Evolutionary conservation across 2,888 invertebrate genomes (phyloP).

Genomic region (Pachymerium ferrugineum): DNA sequence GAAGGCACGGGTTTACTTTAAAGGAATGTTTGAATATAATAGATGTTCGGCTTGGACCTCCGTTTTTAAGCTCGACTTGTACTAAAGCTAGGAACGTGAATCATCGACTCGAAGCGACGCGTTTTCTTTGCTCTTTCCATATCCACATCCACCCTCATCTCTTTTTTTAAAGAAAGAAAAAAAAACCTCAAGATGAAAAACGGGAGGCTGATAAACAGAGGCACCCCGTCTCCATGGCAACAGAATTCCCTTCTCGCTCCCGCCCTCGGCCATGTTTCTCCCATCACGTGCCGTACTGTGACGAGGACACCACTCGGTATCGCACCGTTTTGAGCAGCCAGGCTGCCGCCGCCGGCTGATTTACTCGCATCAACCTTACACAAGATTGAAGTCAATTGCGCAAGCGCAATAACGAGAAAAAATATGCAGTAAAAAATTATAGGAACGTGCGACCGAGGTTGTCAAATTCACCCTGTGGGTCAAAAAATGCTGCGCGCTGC

Average conservation of each 20-base stretch:
- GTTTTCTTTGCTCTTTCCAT: background rate
- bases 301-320: conserved; percentile 8
- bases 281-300: conserved; percentile 5
- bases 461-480: conserved; percentile 15
- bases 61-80: conserved; percentile 27
- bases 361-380: background rate
- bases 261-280: conserved; percentile 27
- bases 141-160: background rate
- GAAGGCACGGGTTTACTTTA: background rate
- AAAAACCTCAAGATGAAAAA: conserved; percentile 15
- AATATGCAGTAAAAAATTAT: background rate
- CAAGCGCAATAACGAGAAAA: background rate
- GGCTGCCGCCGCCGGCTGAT: conserved; percentile 17
- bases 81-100: conserved; percentile 3
- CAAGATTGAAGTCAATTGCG: background rate
- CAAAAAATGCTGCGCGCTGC: conserved; percentile 23
- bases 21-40: conserved; percentile 15
- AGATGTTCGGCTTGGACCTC: conserved; percentile 22
- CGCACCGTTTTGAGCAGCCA: background rate
- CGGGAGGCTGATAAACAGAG: conserved; percentile 22
- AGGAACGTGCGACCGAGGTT: conserved; percentile 6
- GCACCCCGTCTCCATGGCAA: conserved; percentile 4
- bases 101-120: conserved; percentile 9
- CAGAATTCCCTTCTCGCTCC: conserved; percentile 7
- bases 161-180: background rate